Conservation (phyloP, 1,140 invertebrate genomes). For the Acromyrmex charruanus region DNA sequence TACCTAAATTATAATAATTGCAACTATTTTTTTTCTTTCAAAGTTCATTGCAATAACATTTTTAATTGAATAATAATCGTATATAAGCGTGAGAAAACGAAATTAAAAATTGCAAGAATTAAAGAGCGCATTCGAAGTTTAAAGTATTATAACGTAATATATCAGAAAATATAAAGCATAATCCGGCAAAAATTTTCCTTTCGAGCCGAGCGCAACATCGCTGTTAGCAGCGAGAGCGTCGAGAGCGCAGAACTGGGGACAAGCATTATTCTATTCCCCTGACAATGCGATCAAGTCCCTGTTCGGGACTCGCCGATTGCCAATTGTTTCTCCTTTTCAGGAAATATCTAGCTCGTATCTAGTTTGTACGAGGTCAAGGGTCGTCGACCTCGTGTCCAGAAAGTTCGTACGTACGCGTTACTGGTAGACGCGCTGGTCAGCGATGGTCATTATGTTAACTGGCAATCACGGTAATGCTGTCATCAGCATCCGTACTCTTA, state of each 20-base stretch:
- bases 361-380: constrained; percentile 69
- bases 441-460: constrained; percentile 83
- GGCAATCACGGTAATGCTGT: constrained; percentile 84
- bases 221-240: no score
- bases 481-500: constrained; percentile 78
- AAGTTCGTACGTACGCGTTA: constrained; percentile 65
- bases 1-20: no score
- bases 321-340: constrained; percentile 76
- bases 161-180: not conserved
- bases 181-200: not conserved
- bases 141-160: not conserved
- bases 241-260: not conserved
- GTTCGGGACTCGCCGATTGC: constrained; percentile 49
- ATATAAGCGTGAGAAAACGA: not conserved
- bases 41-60: not conserved
- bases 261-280: constrained; percentile 49
- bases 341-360: constrained; percentile 65
- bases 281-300: constrained; percentile 17
- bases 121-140: not conserved
- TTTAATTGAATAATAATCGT: not conserved
- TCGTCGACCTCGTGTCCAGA: constrained; percentile 75
- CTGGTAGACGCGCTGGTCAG: constrained; percentile 75
- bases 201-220: not conserved
- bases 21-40: no score
- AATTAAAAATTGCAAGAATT: not conserved